These are phyloP conservation scores for Ibidorhyncha struthersii DNA, from an alignment of 2,113 vertebrate species.

Conservation along the genomic window DNA sequence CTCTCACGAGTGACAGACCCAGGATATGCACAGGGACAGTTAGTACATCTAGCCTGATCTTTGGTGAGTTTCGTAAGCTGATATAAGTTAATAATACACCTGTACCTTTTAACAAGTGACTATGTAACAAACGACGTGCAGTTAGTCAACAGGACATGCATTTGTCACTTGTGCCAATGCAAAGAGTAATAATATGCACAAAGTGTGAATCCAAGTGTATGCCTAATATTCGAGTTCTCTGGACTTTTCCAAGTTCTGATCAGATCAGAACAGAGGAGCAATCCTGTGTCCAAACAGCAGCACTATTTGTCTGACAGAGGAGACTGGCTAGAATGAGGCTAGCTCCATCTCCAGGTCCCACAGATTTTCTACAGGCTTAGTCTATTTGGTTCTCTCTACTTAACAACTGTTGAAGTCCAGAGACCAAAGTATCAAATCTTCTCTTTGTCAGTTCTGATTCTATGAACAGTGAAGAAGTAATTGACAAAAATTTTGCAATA, in stretches of 20 bases:
- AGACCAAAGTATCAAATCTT: background rate
- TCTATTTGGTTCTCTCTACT: background rate
- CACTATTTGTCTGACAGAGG: background rate
- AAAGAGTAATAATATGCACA: background rate
- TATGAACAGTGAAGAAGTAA: background rate
- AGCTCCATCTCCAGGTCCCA: background rate
- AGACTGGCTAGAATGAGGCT: background rate
- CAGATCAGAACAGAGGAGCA: background rate
- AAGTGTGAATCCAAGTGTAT: background rate
- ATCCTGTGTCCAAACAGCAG: background rate
- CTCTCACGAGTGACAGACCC: fast-evolving
- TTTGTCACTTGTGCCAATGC: background rate
- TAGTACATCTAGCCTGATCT: background rate
- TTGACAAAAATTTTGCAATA: background rate
- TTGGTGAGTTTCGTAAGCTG: background rate
- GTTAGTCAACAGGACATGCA: background rate
- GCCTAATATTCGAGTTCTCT: background rate
- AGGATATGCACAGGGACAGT: too few relatives aligned
- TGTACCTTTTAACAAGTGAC: background rate
- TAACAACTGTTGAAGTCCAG: background rate
- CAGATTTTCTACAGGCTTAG: background rate
- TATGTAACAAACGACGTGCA: background rate
- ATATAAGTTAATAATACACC: background rate
- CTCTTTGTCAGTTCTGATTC: background rate
- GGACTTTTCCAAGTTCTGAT: background rate